Evolutionary conservation across 2,888 invertebrate species (phyloP), one percentile per base, ranked within the genome.

Genomic region (Blastobasis lacticolella): DNA sequence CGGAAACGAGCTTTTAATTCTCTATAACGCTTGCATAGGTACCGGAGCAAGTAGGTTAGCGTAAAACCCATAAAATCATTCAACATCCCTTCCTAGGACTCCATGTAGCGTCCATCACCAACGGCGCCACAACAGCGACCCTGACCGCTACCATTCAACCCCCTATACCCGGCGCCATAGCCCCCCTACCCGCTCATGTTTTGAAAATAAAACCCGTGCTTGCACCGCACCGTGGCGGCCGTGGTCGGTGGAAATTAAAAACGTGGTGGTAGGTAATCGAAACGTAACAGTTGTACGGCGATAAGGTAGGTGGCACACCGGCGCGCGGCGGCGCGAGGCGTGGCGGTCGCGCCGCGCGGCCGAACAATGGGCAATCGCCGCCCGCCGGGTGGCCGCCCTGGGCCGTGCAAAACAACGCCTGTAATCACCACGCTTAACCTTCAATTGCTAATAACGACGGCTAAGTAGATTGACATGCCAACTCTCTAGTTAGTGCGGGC

Each of bases 301-400:
- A 78, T 83, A 82, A 81, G 81, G 83, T 81, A 77, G 82, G 81
- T 82, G 77, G 81, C 65, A 71, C 71, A 77, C 73, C 68, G 66
- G 63, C 75, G 23, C 23, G 23, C 77, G 73, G 71, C 64, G 71
- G 86, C 70, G 85, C 86, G 82, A 80, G 81, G 83, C 87, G 77
- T 86, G 72, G 69, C 87, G 74, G 86, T 81, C 74, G 73, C 84
- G 82, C 67, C 70, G 74, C 76, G 78, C 67, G 64, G 69, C 48
- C 60, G 75, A 81, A 88, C 87, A 88, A 88, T 88, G 74, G 81
- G 64, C 81, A 82, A 85, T 84, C 78, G 80, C 65, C 57, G 54
- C 57, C 63, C 64, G 64, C 58, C 54, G 38, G 56, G 61, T 57
- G 55, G 58, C 54, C 58, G 37, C 43, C 23, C 23, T 23, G 23